Conservation (phyloP, 2,113 vertebrate genomes). For the Pseudonaja textilis region DNA sequence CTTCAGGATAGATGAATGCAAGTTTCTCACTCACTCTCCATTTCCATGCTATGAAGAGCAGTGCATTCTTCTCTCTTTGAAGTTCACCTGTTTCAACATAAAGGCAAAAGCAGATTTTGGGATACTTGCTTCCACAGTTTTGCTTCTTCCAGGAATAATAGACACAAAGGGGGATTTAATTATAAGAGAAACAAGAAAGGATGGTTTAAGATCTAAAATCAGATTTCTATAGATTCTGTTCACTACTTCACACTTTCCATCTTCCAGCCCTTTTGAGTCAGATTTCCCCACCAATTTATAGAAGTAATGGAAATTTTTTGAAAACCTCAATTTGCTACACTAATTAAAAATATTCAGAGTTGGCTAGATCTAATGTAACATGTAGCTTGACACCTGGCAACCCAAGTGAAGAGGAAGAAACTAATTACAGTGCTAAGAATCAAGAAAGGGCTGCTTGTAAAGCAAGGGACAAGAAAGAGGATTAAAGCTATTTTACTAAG, state of each 20-base stretch:
- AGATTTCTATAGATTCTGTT: not conserved
- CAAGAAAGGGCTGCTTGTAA: not conserved
- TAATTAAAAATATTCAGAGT: not conserved
- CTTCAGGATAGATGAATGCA: not conserved
- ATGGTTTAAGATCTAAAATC: not conserved
- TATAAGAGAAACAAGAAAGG: not conserved
- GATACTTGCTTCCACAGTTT: not conserved
- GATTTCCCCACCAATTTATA: not conserved
- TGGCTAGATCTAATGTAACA: not conserved
- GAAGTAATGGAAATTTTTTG: not conserved
- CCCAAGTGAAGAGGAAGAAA: not conserved
- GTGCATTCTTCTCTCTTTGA: not conserved
- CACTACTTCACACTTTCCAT: not conserved
- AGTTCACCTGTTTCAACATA: not conserved
- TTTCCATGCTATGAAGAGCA: not conserved
- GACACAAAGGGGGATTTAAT: not conserved
- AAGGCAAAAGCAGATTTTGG: not conserved
- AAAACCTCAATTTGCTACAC: not conserved
- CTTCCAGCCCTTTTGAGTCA: not conserved
- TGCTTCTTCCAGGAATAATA: not conserved
- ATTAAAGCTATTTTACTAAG: not conserved
- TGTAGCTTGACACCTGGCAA: not conserved
- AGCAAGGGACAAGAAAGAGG: not conserved
- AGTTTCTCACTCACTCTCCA: not conserved
- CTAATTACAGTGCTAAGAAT: not conserved